Conservation (phyloP, 2,113 vertebrate species). For the Cairina moschata region DNA sequence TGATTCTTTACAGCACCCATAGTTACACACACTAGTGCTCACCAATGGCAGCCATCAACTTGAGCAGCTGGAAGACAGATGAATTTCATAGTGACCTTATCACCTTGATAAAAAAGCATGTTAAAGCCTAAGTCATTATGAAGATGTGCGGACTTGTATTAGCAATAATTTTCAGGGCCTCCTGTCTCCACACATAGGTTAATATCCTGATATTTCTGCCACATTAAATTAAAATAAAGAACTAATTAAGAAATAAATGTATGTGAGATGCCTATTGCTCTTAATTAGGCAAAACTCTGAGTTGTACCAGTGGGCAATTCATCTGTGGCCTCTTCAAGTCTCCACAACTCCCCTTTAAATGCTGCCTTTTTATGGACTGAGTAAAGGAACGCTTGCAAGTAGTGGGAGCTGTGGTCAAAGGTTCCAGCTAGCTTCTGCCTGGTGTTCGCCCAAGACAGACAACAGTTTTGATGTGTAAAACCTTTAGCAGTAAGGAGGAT, state of each 20-base stretch:
- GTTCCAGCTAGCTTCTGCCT: neutral
- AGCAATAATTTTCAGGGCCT: neutral
- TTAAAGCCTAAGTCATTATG: neutral
- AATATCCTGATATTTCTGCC: neutral
- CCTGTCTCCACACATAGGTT: rapidly evolving
- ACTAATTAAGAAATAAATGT: too few species aligned
- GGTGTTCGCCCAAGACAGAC: neutral
- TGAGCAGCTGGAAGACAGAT: neutral
- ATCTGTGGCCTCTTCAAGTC: neutral
- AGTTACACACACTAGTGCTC: neutral
- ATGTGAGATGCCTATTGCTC: neutral
- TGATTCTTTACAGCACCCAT: neutral
- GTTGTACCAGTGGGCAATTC: neutral
- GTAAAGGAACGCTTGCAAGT: neutral
- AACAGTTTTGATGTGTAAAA: neutral
- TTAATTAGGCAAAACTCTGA: neutral
- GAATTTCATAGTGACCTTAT: neutral
- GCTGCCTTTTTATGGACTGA: neutral
- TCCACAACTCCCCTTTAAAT: neutral
- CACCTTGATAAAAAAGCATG: neutral
- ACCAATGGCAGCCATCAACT: neutral
- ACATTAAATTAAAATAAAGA: neutral
- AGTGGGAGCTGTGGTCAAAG: neutral
- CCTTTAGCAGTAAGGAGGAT: neutral
- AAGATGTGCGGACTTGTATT: neutral